A percentile compares a stretch with the other conserved stretches of the same genome.
These are phyloP conservation scores for Caretta caretta DNA, from an alignment of 2,113 vertebrate genomes.

Conservation along the genomic window DNA sequence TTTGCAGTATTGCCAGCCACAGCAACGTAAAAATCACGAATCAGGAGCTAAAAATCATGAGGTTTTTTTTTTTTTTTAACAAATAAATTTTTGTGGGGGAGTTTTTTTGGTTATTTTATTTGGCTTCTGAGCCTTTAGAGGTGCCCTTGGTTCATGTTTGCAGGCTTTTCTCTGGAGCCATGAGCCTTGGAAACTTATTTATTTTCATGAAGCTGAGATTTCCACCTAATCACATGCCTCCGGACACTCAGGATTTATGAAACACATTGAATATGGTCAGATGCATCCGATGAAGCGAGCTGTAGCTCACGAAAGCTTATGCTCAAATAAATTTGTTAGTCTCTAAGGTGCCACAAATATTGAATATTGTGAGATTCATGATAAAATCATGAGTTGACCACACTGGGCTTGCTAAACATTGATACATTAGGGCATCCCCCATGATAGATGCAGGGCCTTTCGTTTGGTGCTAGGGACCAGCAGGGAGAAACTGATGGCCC, in stretches of 20 bases:
- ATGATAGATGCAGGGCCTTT: neutral
- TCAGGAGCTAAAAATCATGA: neutral
- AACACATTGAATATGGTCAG: neutral
- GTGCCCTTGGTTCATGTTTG: neutral
- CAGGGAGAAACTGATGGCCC: too few relatives aligned
- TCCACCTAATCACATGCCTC: accelerated
- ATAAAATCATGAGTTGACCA: accelerated
- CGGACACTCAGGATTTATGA: neutral
- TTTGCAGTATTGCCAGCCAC: constrained; percentile 24
- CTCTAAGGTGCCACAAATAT: too few relatives aligned
- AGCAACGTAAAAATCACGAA: neutral
- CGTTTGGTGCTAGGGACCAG: accelerated
- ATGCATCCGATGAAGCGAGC: too few relatives aligned
- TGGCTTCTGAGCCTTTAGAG: neutral
- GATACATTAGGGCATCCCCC: accelerated
- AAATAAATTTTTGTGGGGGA: neutral
- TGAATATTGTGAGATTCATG: neutral
- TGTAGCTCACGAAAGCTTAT: too few relatives aligned
- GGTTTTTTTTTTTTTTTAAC: neutral
- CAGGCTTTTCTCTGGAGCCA: neutral
- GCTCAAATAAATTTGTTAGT: too few relatives aligned
- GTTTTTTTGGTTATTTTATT: accelerated
- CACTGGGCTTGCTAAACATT: accelerated
- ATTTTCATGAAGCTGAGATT: neutral
- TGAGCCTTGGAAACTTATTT: neutral